Conservation (phyloP, 2,113 vertebrate species). For the Eulemur macaco region DNA sequence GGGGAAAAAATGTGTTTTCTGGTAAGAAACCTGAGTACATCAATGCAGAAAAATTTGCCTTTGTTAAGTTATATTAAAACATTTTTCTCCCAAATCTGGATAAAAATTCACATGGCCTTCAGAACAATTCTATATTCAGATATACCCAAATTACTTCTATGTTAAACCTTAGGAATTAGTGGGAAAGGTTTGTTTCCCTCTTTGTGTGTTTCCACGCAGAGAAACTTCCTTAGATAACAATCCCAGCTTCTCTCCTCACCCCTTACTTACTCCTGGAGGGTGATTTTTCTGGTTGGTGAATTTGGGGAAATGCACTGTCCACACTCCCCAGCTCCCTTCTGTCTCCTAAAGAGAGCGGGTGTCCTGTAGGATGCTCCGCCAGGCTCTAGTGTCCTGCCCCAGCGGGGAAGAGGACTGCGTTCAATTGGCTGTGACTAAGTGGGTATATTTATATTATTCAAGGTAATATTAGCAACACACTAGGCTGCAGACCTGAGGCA, state of each 20-base stretch:
- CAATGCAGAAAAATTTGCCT: neutral
- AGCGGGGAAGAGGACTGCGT: neutral
- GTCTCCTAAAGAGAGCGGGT: neutral
- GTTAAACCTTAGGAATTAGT: neutral
- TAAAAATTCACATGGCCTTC: neutral
- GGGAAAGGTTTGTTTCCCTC: neutral
- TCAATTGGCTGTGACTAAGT: neutral
- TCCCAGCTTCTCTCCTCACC: neutral
- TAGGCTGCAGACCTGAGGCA: neutral
- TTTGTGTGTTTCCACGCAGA: neutral
- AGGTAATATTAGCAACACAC: neutral
- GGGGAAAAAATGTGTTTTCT: neutral
- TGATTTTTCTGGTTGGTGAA: neutral
- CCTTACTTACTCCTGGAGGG: neutral
- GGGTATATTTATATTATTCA: neutral
- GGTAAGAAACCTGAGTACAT: neutral
- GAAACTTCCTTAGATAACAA: neutral
- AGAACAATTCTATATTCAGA: neutral
- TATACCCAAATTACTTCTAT: neutral
- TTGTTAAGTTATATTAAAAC: neutral
- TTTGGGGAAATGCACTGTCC: neutral
- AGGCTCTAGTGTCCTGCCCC: too few species aligned
- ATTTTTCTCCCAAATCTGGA: neutral
- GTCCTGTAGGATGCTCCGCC: fast-evolving
- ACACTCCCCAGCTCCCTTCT: neutral